Base-by-base conservation (phyloP, 1,140 invertebrate species). In the Scaptodrosophila lebanonensis region DNA sequence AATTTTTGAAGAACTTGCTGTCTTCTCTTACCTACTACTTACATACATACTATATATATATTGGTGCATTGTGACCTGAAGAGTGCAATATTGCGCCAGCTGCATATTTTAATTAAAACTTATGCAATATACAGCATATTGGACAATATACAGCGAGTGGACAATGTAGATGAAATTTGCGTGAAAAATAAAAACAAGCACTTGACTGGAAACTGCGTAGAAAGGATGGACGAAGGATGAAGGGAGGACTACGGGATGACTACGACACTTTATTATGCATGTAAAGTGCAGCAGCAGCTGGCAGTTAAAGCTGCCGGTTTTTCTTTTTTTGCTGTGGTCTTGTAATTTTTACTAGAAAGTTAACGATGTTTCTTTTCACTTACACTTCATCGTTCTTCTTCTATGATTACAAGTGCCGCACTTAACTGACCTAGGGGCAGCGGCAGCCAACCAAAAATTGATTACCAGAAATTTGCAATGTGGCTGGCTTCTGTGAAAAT, bases 71-170 rank as follows among this genome's bases (percentile, higher is more conserved):
- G n/a, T n/a, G n/a, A n/a, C n/a, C n/a, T n/a, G n/a, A n/a, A n/a
- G n/a, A n/a, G 53, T 52, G 35, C 50, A 53, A 44, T 43, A 39
- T 59, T n/a, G 50, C 17, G 22, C 45, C 57, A 64, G 63, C 58
- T 77, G 54, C 39, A 52, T 61, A 57, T 79, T 79, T 79, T 79
- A 79, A 79, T 79, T 79, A 79, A 79, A 79, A 82, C 68, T 73
- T 69, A 44, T 65, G 48, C 52, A 54, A 65, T 61, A 57, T 62
- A 52, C 44, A 51, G 59, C 17, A 18, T 13, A 47, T 30, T 9
- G 25, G 11, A 13, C 9, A 39, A 17, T 15, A 42, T 25, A 11
- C n/a, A 3, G 7, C 27, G 9, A 44, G 47, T 25, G 52, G 33
- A 11, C 59, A 16, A 17, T 13, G 43, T 20, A 20, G 3, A 3